Evolutionary conservation across 1,140 invertebrate species (phyloP).

Genomic region (Drosophila tropicalis): DNA sequence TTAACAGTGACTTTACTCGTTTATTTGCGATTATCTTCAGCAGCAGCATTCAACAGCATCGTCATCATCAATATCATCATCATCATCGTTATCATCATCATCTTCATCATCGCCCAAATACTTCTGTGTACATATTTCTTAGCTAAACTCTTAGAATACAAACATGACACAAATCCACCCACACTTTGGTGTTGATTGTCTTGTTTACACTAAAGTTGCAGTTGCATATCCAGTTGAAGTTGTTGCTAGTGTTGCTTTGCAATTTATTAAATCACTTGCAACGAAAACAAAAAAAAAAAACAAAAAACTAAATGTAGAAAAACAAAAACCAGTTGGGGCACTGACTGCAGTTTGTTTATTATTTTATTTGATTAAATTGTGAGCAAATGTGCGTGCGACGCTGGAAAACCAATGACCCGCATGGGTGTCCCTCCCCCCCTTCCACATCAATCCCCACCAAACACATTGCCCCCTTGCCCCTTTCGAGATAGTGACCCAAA

Average conservation of each 20-base stretch:
- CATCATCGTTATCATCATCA: conserved; percentile 1
- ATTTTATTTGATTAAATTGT: conserved; percentile 75
- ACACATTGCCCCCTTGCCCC: neutral
- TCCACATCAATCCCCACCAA: too few relatives aligned
- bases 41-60: too few relatives aligned
- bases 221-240: conserved; percentile 42
- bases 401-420: conserved; percentile 76
- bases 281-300: conserved; percentile 33
- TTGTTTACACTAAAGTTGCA: conserved; percentile 69
- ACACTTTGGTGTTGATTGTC: conserved; percentile 68
- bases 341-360: conserved; percentile 49
- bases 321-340: conserved; percentile 56
- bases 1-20: conserved; percentile 13
- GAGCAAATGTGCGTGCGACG: conserved; percentile 74
- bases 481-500: conserved; percentile 21
- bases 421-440: conserved; percentile 37
- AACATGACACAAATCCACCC: conserved; percentile 29
- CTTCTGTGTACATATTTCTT: conserved; percentile 65
- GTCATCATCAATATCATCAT: conserved; percentile 1
- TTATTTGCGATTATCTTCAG: conserved; percentile 14
- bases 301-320: neutral
- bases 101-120: neutral
- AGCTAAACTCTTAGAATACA: conserved; percentile 70
- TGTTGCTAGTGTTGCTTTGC: conserved; percentile 24
- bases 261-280: conserved; percentile 78